These are phyloP conservation scores for Pseudoatta argentina DNA, from an alignment of 1,140 invertebrate genomes.

Conservation along the genomic window DNA sequence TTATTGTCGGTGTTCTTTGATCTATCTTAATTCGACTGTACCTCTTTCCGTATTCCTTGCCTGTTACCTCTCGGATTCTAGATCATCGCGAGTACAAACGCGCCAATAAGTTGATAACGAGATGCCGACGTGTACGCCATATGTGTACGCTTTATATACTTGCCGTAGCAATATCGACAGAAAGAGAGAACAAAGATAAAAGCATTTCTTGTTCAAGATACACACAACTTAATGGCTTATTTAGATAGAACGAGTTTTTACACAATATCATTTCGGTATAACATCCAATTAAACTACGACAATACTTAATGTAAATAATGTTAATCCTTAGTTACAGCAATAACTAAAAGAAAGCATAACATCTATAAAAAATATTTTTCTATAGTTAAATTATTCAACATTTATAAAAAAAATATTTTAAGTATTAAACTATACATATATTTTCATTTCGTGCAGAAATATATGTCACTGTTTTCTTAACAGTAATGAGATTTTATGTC, in stretches of 20 bases:
- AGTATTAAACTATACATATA: not conserved
- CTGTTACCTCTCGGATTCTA: conserved; percentile 41
- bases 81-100: conserved; percentile 64
- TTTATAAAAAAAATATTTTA: not conserved
- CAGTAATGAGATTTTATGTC: not conserved
- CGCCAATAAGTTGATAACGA: conserved; percentile 79
- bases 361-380: not conserved
- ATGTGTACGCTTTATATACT: conserved; percentile 28
- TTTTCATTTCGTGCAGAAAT: not conserved
- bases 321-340: conserved; percentile 11
- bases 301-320: not conserved
- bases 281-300: not conserved
- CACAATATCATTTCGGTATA: not conserved
- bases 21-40: conserved; percentile 74
- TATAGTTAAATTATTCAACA: not conserved
- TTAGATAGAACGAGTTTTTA: not conserved
- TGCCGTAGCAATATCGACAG: conserved; percentile 15
- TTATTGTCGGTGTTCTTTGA: conserved; percentile 85
- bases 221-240: not conserved
- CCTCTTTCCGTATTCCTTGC: conserved; percentile 30
- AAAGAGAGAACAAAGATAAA: not conserved
- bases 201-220: not conserved
- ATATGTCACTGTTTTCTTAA: not conserved
- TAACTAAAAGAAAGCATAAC: not conserved
- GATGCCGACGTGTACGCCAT: conserved; percentile 72